Conservation (phyloP, 2,113 vertebrate genomes). For the Vanacampus margaritifer region DNA sequence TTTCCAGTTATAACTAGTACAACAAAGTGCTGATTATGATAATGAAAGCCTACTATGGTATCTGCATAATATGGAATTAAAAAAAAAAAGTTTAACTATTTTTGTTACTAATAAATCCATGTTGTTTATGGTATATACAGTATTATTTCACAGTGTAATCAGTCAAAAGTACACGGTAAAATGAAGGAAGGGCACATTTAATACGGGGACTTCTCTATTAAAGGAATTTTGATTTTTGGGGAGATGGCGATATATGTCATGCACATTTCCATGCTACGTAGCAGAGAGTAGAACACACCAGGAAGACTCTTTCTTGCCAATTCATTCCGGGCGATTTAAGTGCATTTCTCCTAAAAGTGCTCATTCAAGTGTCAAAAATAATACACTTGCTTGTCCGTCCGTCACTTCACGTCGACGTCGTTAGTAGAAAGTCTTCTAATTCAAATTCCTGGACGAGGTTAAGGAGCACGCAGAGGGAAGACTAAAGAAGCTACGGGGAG, state of each 20-base stretch:
- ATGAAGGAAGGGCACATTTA: conserved; percentile 30
- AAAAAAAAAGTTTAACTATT: background rate
- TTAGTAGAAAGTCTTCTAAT: conserved; percentile 80
- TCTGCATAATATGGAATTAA: background rate
- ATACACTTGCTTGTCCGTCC: conserved; percentile 51
- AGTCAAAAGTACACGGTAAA: conserved; percentile 39
- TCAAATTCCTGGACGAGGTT: conserved; percentile 81
- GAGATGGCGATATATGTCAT: conserved; percentile 40
- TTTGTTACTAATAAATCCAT: conserved; percentile 20
- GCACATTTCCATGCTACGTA: conserved; percentile 57
- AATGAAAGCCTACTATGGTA: conserved; percentile 10
- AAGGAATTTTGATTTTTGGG: conserved; percentile 3
- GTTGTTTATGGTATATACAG: conserved; percentile 33
- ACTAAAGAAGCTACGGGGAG: conserved; percentile 84
- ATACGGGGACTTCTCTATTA: conserved; percentile 9
- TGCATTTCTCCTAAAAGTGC: conserved; percentile 36
- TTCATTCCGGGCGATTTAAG: conserved; percentile 18
- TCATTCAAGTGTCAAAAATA: conserved; percentile 55
- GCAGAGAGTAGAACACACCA: conserved; percentile 26
- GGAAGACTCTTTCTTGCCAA: conserved; percentile 43
- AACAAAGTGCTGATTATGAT: conserved; percentile 15
- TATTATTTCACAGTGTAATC: conserved; percentile 40
- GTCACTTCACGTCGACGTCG: conserved; percentile 40
- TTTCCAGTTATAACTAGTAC: conserved; percentile 6
- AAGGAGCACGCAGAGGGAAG: conserved; percentile 81